These are phyloP conservation scores for Cheilosia scutellata DNA, from an alignment of 2,888 invertebrate species.

Conservation along the genomic window DNA sequence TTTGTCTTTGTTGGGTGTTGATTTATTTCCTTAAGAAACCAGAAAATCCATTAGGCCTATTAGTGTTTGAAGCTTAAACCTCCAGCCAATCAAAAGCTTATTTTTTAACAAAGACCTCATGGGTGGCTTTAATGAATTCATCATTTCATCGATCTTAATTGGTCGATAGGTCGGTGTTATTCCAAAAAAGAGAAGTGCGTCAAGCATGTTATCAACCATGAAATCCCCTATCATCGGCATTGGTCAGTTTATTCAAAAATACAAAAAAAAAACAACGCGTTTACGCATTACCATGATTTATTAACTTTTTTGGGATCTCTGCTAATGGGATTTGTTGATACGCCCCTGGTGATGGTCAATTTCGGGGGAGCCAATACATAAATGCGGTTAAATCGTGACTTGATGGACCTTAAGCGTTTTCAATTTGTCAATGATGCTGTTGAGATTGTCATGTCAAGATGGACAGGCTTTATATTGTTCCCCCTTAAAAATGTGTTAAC, in stretches of 20 bases:
- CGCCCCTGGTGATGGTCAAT: neutral
- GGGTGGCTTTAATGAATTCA: neutral
- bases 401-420: neutral
- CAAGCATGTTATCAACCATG: neutral
- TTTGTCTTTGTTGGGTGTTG: neutral
- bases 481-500: neutral
- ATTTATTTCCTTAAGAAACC: neutral
- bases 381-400: neutral
- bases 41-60: neutral
- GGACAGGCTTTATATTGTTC: neutral
- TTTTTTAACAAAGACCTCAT: neutral
- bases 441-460: neutral
- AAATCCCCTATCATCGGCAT: neutral
- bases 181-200: neutral
- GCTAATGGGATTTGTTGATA: conserved; percentile 4
- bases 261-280: neutral
- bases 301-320: neutral
- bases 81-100: neutral
- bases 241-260: neutral
- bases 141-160: conserved; percentile 14
- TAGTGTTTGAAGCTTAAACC: neutral
- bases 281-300: neutral
- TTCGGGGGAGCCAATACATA: neutral
- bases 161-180: neutral
- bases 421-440: neutral